A percentile compares a stretch with the other conserved stretches of the same genome.
Evolutionary conservation across 2,888 invertebrate genomes (phyloP).

Genomic region (Electrophaes corylata): DNA sequence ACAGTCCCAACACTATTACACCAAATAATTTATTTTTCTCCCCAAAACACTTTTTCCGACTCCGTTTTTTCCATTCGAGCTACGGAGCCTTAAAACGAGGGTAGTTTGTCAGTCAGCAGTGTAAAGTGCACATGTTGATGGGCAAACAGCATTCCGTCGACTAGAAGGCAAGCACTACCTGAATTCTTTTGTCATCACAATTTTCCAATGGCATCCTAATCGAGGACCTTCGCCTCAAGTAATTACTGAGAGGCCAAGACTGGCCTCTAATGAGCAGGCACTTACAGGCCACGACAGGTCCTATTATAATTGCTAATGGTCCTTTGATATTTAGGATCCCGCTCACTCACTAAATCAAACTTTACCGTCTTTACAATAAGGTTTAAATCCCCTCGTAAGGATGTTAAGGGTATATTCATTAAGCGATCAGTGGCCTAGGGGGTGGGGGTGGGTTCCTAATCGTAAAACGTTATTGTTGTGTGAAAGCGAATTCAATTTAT

Average conservation of each 20-base stretch:
- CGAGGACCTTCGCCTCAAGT: constrained; percentile 20
- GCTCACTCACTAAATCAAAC: constrained; percentile 11
- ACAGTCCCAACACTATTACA: too few relatives aligned
- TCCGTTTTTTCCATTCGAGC: too few relatives aligned
- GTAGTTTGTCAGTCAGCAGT: not conserved
- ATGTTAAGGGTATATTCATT: constrained; percentile 32
- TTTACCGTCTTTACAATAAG: constrained; percentile 20
- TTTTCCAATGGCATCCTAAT: constrained; percentile 24
- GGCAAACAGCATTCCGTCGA: not conserved
- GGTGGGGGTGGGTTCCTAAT: constrained; percentile 38
- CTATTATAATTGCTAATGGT: constrained; percentile 79
- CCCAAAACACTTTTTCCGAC: too few relatives aligned
- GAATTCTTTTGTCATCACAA: constrained; percentile 25
- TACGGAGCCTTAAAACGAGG: not conserved
- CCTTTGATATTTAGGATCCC: constrained; percentile 34
- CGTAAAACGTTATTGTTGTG: constrained; percentile 44
- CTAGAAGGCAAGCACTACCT: constrained; percentile 10
- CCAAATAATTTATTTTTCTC: too few relatives aligned
- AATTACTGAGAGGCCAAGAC: constrained; percentile 17
- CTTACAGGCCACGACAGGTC: constrained; percentile 58
- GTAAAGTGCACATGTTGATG: not conserved
- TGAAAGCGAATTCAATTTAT: constrained; percentile 39
- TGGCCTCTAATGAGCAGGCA: constrained; percentile 67
- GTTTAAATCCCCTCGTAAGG: constrained; percentile 16
- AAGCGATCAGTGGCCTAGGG: constrained; percentile 43